Conservation (phyloP, 2,888 invertebrate species). For the Cosmia trapezina region DNA sequence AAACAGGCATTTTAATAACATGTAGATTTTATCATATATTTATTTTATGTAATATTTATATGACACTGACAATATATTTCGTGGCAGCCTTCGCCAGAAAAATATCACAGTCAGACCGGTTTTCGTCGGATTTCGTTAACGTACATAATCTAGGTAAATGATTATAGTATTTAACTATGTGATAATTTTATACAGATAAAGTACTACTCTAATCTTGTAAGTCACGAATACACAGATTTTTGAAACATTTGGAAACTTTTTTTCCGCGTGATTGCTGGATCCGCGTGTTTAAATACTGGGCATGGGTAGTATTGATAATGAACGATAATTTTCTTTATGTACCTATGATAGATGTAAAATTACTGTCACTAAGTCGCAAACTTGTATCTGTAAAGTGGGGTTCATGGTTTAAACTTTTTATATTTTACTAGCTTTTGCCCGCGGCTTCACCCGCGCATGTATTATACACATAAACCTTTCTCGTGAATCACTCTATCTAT, state of each 20-base stretch:
- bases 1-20: not conserved
- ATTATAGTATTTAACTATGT: slow-evolving; percentile 41
- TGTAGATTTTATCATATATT: not conserved
- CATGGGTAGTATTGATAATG: slow-evolving; percentile 9
- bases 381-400: not conserved
- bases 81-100: slow-evolving; percentile 14
- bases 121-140: slow-evolving; percentile 27
- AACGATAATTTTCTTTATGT: slow-evolving; percentile 22
- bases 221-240: slow-evolving; percentile 42
- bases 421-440: too few relatives aligned
- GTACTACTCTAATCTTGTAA: slow-evolving; percentile 26
- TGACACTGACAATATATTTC: not conserved
- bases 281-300: slow-evolving; percentile 5
- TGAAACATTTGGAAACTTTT: slow-evolving; percentile 7
- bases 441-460: too few relatives aligned
- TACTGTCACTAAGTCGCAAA: not conserved
- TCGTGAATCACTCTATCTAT: too few relatives aligned
- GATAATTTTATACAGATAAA: slow-evolving; percentile 43
- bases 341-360: not conserved
- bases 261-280: slow-evolving; percentile 16
- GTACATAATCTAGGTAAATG: not conserved
- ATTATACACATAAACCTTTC: too few relatives aligned
- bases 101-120: slow-evolving; percentile 28
- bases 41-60: not conserved
- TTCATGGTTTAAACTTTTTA: not conserved